Conservation (phyloP, 2,113 vertebrate species). For the Spermophilus dauricus region DNA sequence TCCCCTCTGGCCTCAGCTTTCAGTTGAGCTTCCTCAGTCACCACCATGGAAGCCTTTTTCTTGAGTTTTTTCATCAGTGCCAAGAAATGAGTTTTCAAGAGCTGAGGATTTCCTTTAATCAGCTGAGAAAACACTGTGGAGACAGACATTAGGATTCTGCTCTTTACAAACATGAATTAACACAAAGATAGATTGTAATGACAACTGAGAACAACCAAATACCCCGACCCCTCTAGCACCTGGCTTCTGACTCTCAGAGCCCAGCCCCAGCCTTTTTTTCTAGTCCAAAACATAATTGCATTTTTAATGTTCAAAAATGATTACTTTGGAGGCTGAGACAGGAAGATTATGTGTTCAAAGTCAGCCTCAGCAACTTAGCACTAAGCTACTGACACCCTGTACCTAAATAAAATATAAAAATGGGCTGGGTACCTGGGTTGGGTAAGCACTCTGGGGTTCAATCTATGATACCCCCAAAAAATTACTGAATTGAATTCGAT, state of each 20-base stretch:
- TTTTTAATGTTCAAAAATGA: not conserved
- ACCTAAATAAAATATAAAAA: too few relatives aligned
- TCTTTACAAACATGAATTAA: not conserved
- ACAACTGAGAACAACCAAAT: not conserved
- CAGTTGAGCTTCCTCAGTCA: constrained; percentile 96
- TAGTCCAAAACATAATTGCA: not conserved
- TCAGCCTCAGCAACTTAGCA: constrained; percentile 78
- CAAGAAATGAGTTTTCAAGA: constrained; percentile 91
- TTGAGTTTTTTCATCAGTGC: constrained; percentile 98
- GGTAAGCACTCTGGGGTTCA: too few relatives aligned
- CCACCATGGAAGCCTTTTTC: constrained; percentile 96
- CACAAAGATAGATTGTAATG: not conserved
- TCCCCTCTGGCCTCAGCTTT: constrained; percentile 96
- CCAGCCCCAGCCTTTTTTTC: not conserved
- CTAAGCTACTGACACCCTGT: too few relatives aligned
- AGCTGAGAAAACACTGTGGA: constrained; percentile 97
- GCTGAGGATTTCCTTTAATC: constrained; percentile 93
- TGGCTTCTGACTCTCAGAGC: not conserved
- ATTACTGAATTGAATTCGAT: constrained; percentile 15
- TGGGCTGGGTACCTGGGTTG: too few relatives aligned
- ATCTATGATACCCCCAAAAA: too few relatives aligned
- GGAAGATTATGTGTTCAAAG: too few relatives aligned
- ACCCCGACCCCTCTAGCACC: too few relatives aligned
- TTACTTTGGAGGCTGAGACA: not conserved
- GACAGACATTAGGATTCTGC: constrained; percentile 4